Evolutionary conservation across 2,888 invertebrate species (phyloP), one percentile per base, ranked within the genome.

Genomic region (Platycnemis pennipes): DNA sequence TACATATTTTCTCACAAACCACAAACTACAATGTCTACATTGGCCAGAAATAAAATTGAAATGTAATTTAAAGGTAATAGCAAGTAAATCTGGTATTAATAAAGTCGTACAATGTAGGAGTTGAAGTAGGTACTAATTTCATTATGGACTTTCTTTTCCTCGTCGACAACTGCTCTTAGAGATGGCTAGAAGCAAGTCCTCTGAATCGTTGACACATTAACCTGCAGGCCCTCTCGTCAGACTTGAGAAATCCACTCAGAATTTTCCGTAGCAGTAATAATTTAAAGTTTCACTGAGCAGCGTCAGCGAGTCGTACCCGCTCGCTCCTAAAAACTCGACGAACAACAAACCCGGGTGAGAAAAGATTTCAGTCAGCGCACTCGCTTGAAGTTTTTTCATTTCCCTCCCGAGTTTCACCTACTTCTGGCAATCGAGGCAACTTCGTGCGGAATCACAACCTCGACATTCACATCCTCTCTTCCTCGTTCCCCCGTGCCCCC

Each of bases 351-450:
- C 31, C 37, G 37, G 31, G 37, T 11, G 37, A 77, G 37, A 77
- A n/a, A 3, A 8, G 0, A 77, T 77, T 77, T 77, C 16, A 26
- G 77, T 13, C 77, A 13, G 2, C 22, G n/a, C 37, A 37, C 31
- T 31, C 19, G 63, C 22, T 26, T n/a, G 77, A 77, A 77, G 77
- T 77, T 77, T 77, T 77, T 77, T 77, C 77, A 77, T 77, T 77
- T 77, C 77, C 13, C 77, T 37, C 31, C n/a, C 77, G 37, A 77
- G 77, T 77, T 77, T 77, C 77, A 77, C 77, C 77, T 77, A 77
- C 77, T 31, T 31, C 37, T 77, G 31, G 13, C 77, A 77, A 77
- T 77, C 11, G 77, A 77, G 77, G 37, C 31, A 77, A 77, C 77
- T 77, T 13, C 37, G 37, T 13, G 0, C 77, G 37, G 37, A 77